Base-by-base conservation (phyloP, 1,140 invertebrate genomes). In the Cydia fagiglandana region DNA sequence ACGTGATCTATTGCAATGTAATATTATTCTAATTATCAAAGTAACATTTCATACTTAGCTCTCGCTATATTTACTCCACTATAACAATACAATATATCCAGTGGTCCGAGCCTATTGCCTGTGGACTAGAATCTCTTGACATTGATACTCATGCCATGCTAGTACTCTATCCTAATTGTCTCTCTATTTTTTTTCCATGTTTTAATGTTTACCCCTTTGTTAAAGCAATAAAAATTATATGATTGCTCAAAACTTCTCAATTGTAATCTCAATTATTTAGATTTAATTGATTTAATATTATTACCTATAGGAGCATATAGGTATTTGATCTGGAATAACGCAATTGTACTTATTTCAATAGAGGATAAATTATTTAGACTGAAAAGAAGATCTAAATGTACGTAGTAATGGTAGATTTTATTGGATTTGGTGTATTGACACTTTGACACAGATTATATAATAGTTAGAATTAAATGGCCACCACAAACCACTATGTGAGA, bases 11-110 rank as follows among this genome's bases (percentile, higher is more conserved):
- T 53, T 53, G 50, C 50, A 53, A 53, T 53, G 15, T n/a, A 53
- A n/a, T 53, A 53, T 15, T 53, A 53, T 53, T 53, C 50, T n/a
- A n/a, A 53, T 50, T n/a, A 50, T 50, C 47, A 50, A 50, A 13
- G 47, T 50, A 50, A 15, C 12, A n/a, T n/a, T 13, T 13, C 13
- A 50, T 50, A 28, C 9, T 13, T 47, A 13, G 12, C 4, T 50
- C 2, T 4, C n/a, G n/a, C 10, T 15, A 4, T 15, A 47, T 53
- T 15, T 53, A 53, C 17, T n/a, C 0, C 2, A 53, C 4, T 47
- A 47, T n/a, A n/a, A 53, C 45, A 47, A 47, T 47, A 9, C n/a
- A n/a, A n/a, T n/a, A n/a, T 38, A 38, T 47, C 45, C 45, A 9
- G 9, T 13, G 13, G 45, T 47, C 13, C 45, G 13, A n/a, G 45